phyloP scores from a whole-genome alignment of 2,888 invertebrate genomes.

The Congeria kusceri region DNA sequence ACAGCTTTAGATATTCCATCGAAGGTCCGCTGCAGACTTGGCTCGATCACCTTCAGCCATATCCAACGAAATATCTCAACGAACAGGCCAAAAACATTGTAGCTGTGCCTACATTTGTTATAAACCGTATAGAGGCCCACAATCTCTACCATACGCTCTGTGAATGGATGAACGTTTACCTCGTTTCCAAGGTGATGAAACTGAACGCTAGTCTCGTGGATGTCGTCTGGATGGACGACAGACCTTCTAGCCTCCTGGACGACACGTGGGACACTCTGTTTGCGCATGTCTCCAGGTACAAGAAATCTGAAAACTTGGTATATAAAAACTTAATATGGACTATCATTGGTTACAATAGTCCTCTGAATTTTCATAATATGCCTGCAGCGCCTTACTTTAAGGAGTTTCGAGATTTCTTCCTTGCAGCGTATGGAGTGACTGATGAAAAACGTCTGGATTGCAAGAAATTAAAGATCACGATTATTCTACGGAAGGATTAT shows the following conservation, averaged over 20 bases:
- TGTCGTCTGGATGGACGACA: slow-evolving; percentile 55
- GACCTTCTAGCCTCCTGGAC: slow-evolving; percentile 54
- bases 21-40: slow-evolving; percentile 56
- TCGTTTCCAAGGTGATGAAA: slow-evolving; percentile 37
- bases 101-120: slow-evolving; percentile 29
- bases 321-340: slow-evolving; percentile 56
- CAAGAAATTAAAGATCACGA: slow-evolving; percentile 29
- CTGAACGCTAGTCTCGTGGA: slow-evolving; percentile 37
- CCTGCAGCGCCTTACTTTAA: slow-evolving; percentile 35
- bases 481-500: slow-evolving; percentile 56
- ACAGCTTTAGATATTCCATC: slow-evolving; percentile 38
- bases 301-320: slow-evolving; percentile 19
- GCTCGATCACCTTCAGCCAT: slow-evolving; percentile 24
- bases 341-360: slow-evolving; percentile 62
- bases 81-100: not conserved
- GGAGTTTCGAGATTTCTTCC: slow-evolving; percentile 52
- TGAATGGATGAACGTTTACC: slow-evolving; percentile 61
- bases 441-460: slow-evolving; percentile 40
- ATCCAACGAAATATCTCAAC: not conserved
- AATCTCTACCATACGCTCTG: slow-evolving; percentile 62
- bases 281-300: slow-evolving; percentile 40
- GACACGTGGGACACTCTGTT: slow-evolving; percentile 51
- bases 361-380: slow-evolving; percentile 52
- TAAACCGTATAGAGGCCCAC: slow-evolving; percentile 58
- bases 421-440: slow-evolving; percentile 29